Evolutionary conservation across 2,113 vertebrate species (phyloP), one percentile per base, ranked within the genome.

Genomic region (Lepus timidus): DNA sequence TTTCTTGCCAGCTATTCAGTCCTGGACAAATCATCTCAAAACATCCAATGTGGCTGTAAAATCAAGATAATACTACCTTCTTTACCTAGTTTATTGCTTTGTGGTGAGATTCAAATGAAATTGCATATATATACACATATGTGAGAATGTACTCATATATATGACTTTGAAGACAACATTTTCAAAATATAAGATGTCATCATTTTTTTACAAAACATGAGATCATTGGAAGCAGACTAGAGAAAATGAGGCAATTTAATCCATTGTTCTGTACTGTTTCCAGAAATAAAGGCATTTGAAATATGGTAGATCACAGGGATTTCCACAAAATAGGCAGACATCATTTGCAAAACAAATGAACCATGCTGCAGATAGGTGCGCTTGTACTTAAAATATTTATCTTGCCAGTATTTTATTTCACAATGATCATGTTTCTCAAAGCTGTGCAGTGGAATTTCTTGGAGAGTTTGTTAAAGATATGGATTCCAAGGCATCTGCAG

Each of bases 191-290:
- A 83, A 74, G 44, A 8, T 39, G 65, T 19, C n/a, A 19, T 74
- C 79, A 88, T 44, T 95, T 71, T 91, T 68, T 80, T 95, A 65
- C 31, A 74, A 86, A 93, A 58, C 83, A 93, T 83, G 22, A 94
- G 65, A 33, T 88, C 79, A 74, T 65, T 96, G 80, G 91, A 94
- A 83, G 74, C 3, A 85, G 74, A 93, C 64, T 88, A 91, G 58
- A 93, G 83, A 93, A 92, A 87, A 74, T 74, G 23, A 70, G 68
- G 71, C n/a, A 91, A 33, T 88, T 52, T 73, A 74, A 85, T 58
- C 22, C 33, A 52, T 31, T 55, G 39, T 36, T 95, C 52, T 94
- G 22, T 20, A 74, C 31, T 86, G 39, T 80, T 79, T 25, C 55
- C 80, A 68, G 74, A 88, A 49, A 39, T 20, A 79, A 91, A 91